Percentiles rank a stretch among this genome's conserved stretches.
These are phyloP conservation scores for Siderastrea radians DNA, from an alignment of 92 coral and sea anemone species.

Conservation along the genomic window DNA sequence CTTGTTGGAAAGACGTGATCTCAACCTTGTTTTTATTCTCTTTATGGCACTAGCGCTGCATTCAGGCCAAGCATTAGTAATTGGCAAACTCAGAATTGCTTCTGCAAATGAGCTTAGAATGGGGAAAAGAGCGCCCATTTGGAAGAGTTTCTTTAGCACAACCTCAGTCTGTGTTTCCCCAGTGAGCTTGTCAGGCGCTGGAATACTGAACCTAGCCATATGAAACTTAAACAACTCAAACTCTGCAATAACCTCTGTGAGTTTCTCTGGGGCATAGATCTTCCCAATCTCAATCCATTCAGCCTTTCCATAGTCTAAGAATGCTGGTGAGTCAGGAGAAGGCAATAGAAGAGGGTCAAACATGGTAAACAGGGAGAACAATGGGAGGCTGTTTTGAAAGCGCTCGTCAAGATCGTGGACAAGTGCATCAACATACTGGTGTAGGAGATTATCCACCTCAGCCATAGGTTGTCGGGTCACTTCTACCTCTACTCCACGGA, in stretches of 20 bases:
- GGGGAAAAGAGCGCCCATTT: slow-evolving; percentile 15
- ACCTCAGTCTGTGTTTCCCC: slow-evolving; percentile 39
- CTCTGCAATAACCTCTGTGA: background rate
- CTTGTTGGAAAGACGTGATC: slow-evolving; percentile 33
- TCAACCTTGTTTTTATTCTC: slow-evolving; percentile 46
- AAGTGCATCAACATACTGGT: slow-evolving; percentile 34
- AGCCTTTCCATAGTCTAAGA: slow-evolving; percentile 40
- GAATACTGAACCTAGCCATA: slow-evolving; percentile 15
- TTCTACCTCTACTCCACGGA: slow-evolving; percentile 23
- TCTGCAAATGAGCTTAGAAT: slow-evolving; percentile 16
- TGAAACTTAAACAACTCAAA: slow-evolving; percentile 9
- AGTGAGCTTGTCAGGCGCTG: slow-evolving; percentile 33
- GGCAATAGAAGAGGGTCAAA: slow-evolving; percentile 41
- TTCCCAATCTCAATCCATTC: slow-evolving; percentile 29
- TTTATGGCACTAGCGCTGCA: slow-evolving; percentile 47
- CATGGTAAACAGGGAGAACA: slow-evolving; percentile 40
- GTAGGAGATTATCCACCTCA: slow-evolving; percentile 50
- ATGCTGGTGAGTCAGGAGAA: slow-evolving; percentile 35
- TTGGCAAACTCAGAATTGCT: slow-evolving; percentile 41
- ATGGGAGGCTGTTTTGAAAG: slow-evolving; percentile 42
- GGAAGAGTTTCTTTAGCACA: slow-evolving; percentile 7
- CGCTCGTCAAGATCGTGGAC: slow-evolving; percentile 45
- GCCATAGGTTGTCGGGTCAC: slow-evolving; percentile 30
- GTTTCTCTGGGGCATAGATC: slow-evolving; percentile 1
- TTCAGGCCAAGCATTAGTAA: slow-evolving; percentile 46